Evolutionary conservation across 2,888 invertebrate genomes (phyloP).

Genomic region (Hemistola chrysoprasaria): DNA sequence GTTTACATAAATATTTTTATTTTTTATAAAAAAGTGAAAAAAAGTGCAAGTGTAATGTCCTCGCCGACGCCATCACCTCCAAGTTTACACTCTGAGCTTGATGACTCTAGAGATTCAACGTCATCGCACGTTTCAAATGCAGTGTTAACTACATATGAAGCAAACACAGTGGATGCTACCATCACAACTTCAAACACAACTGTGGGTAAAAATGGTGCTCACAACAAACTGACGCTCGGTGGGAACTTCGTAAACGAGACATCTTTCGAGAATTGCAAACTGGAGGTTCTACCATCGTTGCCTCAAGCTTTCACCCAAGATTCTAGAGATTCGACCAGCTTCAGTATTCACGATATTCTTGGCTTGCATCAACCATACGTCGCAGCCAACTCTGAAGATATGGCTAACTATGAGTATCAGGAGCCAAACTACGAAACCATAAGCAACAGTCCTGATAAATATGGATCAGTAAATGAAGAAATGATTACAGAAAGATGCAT

Average conservation of each 20-base stretch:
- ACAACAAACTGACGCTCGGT: constrained; percentile 66
- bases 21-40: constrained; percentile 9
- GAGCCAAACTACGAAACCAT: constrained; percentile 65
- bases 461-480: constrained; percentile 60
- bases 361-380: constrained; percentile 68
- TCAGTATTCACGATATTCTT: constrained; percentile 76
- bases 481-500: constrained; percentile 50
- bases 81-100: constrained; percentile 54
- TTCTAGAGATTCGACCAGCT: constrained; percentile 73
- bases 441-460: constrained; percentile 65
- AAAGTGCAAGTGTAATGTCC: constrained; percentile 47
- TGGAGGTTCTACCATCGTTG: constrained; percentile 55
- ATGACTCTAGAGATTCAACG: constrained; percentile 55
- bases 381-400: constrained; percentile 43
- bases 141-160: constrained; percentile 38
- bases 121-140: constrained; percentile 53
- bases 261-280: constrained; percentile 54
- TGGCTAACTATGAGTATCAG: constrained; percentile 66
- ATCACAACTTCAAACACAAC: constrained; percentile 39
- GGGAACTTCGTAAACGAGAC: constrained; percentile 51
- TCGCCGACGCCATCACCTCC: constrained; percentile 55
- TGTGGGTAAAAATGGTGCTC: constrained; percentile 61
- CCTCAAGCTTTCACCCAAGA: constrained; percentile 65
- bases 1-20: too few relatives aligned
- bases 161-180: constrained; percentile 34